phyloP scores from a whole-genome alignment of 2,797 vertebrate genomes.

The Intellagama lesueurii region DNA sequence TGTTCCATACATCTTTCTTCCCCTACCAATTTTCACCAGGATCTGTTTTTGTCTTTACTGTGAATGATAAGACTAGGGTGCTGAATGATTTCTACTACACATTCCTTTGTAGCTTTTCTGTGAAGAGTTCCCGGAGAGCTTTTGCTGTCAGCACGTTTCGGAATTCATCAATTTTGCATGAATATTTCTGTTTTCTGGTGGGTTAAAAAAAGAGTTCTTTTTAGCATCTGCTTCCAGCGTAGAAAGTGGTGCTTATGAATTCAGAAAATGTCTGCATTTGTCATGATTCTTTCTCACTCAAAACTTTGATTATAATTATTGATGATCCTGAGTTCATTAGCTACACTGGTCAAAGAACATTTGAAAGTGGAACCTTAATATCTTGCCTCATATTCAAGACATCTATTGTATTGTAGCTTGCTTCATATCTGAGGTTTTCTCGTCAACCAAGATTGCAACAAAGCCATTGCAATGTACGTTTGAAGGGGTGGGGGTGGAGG shows the following conservation, averaged over 20 bases:
- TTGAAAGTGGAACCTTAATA: background rate
- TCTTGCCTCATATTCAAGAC: background rate
- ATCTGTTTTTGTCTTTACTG: background rate
- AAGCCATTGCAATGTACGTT: too few relatives aligned
- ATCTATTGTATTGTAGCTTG: too few relatives aligned
- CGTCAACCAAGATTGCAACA: too few relatives aligned
- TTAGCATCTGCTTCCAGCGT: background rate
- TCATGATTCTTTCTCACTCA: background rate
- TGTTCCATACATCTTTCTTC: background rate
- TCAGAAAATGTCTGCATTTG: background rate
- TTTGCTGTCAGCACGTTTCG: slow-evolving; percentile 15
- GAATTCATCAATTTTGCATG: slow-evolving; percentile 28
- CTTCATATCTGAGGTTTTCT: too few relatives aligned
- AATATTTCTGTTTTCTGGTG: slow-evolving; percentile 31
- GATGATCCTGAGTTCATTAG: slow-evolving; percentile 7
- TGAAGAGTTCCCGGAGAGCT: slow-evolving; percentile 22
- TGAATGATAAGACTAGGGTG: slow-evolving; percentile 12
- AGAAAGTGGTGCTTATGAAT: slow-evolving; percentile 14
- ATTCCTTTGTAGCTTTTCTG: slow-evolving; percentile 17
- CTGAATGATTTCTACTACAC: slow-evolving; percentile 10
- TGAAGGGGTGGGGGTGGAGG: too few relatives aligned
- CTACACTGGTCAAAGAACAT: background rate
- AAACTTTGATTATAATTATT: slow-evolving; percentile 5
- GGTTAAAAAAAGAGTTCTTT: background rate
- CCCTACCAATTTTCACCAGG: background rate